phyloP scores from a whole-genome alignment of 2,888 invertebrate species.

The Philereme vetulata region DNA sequence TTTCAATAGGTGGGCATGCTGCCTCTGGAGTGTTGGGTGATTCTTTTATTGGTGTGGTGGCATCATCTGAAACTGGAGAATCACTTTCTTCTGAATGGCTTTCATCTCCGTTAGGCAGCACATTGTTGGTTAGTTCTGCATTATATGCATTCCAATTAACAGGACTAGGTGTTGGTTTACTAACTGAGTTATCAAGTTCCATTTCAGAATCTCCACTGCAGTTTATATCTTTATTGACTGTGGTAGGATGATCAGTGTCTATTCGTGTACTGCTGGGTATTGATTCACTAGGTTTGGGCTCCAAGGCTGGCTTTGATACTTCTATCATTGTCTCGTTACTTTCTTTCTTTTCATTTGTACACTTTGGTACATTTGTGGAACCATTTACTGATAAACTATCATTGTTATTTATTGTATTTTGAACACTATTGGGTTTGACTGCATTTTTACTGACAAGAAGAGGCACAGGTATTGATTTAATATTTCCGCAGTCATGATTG shows the following conservation, averaged over 20 bases:
- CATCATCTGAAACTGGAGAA: constrained; percentile 57
- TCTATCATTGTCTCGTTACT: constrained; percentile 56
- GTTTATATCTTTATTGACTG: constrained; percentile 59
- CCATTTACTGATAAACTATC: constrained; percentile 61
- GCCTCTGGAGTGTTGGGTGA: constrained; percentile 49
- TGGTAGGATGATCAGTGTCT: constrained; percentile 55
- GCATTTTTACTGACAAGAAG: constrained; percentile 76
- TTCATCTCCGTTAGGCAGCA: constrained; percentile 68
- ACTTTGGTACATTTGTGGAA: constrained; percentile 51
- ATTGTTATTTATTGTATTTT: constrained; percentile 56
- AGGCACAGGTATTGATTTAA: constrained; percentile 78
- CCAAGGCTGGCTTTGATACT: constrained; percentile 51
- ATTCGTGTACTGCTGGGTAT: constrained; percentile 61
- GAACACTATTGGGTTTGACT: constrained; percentile 64
- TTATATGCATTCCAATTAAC: constrained; percentile 44
- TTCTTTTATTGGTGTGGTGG: constrained; percentile 45
- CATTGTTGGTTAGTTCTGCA: constrained; percentile 44
- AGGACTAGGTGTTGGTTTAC: constrained; percentile 53
- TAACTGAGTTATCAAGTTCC: constrained; percentile 57
- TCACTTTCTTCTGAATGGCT: constrained; percentile 67
- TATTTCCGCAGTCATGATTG: constrained; percentile 87
- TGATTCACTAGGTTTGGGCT: constrained; percentile 51
- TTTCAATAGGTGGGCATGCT: constrained; percentile 56
- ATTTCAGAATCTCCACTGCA: constrained; percentile 59
- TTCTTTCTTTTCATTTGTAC: constrained; percentile 60